Percentiles rank a stretch among this genome's conserved stretches.
These are phyloP conservation scores for Chrysotoxum bicinctum DNA, from an alignment of 2,888 invertebrate genomes.

Conservation along the genomic window DNA sequence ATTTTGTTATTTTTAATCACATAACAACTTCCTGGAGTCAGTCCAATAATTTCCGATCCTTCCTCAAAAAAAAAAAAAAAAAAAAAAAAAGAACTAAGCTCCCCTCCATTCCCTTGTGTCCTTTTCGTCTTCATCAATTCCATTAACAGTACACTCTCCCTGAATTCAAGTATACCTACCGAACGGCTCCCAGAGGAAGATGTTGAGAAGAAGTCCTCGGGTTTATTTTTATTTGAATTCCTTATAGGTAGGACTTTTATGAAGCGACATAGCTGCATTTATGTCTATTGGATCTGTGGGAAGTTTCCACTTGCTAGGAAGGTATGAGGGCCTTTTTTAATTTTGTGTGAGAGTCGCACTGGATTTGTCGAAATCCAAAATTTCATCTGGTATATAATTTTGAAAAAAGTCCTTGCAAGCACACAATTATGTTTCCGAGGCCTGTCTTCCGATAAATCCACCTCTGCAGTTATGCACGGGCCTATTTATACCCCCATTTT, in stretches of 20 bases:
- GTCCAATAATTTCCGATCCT: slow-evolving; percentile 55
- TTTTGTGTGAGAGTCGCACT: too few relatives aligned
- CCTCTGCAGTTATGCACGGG: neutral
- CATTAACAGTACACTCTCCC: slow-evolving; percentile 45
- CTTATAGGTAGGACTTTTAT: neutral
- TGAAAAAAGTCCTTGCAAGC: too few relatives aligned
- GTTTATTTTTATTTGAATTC: slow-evolving; percentile 27
- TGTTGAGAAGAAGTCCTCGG: neutral
- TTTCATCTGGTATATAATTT: too few relatives aligned
- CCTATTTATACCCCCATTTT: neutral
- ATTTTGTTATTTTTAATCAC: slow-evolving; percentile 63
- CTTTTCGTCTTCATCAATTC: slow-evolving; percentile 55
- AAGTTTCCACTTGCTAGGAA: too few relatives aligned
- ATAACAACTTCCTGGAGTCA: slow-evolving; percentile 64
- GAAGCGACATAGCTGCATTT: neutral
- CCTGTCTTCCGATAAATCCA: neutral
- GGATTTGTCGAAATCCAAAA: neutral
- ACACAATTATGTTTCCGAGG: neutral
- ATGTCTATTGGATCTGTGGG: too few relatives aligned
- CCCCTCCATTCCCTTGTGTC: slow-evolving; percentile 6
- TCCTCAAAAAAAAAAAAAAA: neutral
- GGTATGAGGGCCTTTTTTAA: too few relatives aligned
- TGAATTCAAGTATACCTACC: neutral
- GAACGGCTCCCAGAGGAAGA: neutral
- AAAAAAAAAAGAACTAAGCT: neutral